phyloP scores from a whole-genome alignment of 35 echinoderm and acorn worm genomes.

The Nesometra sesokonis region DNA sequence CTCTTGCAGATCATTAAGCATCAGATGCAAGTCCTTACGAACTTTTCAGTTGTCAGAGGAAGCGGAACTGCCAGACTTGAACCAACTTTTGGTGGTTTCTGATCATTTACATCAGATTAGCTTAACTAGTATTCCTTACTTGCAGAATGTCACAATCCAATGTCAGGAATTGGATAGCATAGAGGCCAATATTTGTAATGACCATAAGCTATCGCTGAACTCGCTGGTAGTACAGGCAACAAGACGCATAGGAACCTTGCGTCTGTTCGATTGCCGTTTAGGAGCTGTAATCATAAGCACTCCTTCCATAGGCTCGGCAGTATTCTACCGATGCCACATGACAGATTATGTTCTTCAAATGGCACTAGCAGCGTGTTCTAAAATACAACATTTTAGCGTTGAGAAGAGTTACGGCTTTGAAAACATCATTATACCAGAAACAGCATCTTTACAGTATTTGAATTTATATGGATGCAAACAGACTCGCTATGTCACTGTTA shows the following conservation, averaged over 20 bases:
- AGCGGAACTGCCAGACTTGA: slow-evolving; percentile 46
- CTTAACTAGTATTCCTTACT: slow-evolving; percentile 32
- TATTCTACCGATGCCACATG: slow-evolving; percentile 77
- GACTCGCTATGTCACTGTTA: slow-evolving; percentile 26
- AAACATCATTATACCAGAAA: slow-evolving; percentile 20
- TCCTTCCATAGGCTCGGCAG: slow-evolving; percentile 36
- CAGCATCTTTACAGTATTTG: slow-evolving; percentile 38
- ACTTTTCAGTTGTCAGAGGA: slow-evolving; percentile 38
- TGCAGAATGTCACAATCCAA: slow-evolving; percentile 61
- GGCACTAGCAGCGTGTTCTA: slow-evolving; percentile 55
- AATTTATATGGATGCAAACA: slow-evolving; percentile 78
- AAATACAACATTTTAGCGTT: slow-evolving; percentile 61
- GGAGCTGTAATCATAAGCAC: slow-evolving; percentile 54
- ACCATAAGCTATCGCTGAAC: slow-evolving; percentile 36
- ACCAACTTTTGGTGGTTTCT: slow-evolving; percentile 46
- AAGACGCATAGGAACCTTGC: slow-evolving; percentile 32
- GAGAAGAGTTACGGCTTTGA: slow-evolving; percentile 70
- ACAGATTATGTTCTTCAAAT: slow-evolving; percentile 73
- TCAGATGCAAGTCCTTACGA: slow-evolving; percentile 50
- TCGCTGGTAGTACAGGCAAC: slow-evolving; percentile 72
- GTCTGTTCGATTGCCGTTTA: slow-evolving; percentile 74
- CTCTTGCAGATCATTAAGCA: slow-evolving; percentile 32
- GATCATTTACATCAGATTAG: slow-evolving; percentile 53
- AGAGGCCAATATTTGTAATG: slow-evolving; percentile 66
- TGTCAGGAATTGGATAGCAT: slow-evolving; percentile 56